Evolutionary conservation across 2,113 vertebrate species (phyloP).

Genomic region (Fukomys damarensis): DNA sequence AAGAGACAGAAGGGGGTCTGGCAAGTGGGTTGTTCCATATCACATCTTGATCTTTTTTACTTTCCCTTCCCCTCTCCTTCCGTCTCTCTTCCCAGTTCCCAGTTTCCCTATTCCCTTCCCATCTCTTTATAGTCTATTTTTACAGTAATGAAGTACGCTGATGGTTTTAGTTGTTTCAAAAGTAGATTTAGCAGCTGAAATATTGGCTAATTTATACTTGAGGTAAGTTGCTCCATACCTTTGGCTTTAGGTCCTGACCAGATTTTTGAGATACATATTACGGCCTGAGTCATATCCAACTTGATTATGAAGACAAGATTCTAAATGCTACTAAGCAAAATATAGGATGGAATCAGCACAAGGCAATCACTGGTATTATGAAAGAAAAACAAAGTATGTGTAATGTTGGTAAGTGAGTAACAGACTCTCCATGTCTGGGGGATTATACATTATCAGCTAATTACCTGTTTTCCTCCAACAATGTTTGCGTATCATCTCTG

Average conservation of each 20-base stretch:
- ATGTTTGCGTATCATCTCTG: background rate
- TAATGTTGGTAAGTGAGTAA: background rate
- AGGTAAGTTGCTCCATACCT: background rate
- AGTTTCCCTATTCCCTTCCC: background rate
- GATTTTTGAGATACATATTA: background rate
- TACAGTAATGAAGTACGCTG: conserved; percentile 33
- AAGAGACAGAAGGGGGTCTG: too few species aligned
- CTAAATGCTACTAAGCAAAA: conserved; percentile 38
- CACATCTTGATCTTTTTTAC: too few species aligned
- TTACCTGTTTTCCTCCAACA: conserved; percentile 35
- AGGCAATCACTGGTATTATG: conserved; percentile 23
- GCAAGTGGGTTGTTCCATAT: too few species aligned
- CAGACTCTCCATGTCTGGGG: background rate
- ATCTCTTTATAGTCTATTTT: background rate
- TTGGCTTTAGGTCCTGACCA: background rate
- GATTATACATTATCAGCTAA: conserved; percentile 38
- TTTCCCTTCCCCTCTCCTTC: background rate
- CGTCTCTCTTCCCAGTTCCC: background rate
- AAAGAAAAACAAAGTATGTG: conserved; percentile 39
- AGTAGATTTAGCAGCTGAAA: conserved; percentile 3
- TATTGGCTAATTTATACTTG: conserved; percentile 28
- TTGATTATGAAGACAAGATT: conserved; percentile 25
- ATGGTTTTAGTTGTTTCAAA: conserved; percentile 50
- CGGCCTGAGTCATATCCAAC: background rate
- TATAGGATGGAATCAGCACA: background rate